Percentiles rank a stretch among this genome's conserved stretches.
Evolutionary conservation across 37 sponge, comb jelly and placozoan species (phyloP).

Genomic region (Chondrosia reniformis): DNA sequence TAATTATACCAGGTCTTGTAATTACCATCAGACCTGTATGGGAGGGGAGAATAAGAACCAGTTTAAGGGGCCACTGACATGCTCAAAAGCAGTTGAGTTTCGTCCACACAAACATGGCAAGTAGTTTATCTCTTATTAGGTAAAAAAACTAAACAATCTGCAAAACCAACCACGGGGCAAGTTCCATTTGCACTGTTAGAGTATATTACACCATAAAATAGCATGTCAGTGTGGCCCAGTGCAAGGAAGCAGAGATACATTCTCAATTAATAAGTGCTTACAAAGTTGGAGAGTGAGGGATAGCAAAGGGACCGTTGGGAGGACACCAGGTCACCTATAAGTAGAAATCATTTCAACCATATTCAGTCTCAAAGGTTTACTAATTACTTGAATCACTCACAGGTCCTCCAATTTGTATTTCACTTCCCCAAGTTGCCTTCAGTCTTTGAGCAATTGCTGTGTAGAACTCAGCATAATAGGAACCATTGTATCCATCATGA

Average conservation of each 20-base stretch:
- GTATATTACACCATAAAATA: no score
- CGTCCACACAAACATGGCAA: no score
- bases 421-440: conserved; percentile 18
- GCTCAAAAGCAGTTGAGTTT: no score
- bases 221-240: background rate
- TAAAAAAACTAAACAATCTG: no score
- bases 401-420: conserved; percentile 28
- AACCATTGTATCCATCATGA: conserved; percentile 27
- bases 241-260: background rate
- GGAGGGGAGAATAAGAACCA: background rate
- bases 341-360: background rate
- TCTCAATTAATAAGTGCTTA: no score
- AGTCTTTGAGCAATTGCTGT: conserved; percentile 14
- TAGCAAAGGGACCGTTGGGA: conserved; percentile 11
- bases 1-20: conserved; percentile 19
- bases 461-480: conserved; percentile 33
- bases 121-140: no score
- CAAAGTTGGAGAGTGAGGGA: no score
- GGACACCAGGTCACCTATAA: conserved; percentile 16
- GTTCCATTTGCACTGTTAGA: no score
- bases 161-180: no score
- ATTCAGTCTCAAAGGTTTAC: background rate
- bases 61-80: no score
- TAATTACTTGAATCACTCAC: background rate
- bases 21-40: background rate